A percentile compares a stretch with the other conserved stretches of the same genome.
These are phyloP conservation scores for Drosophila testacea DNA, from an alignment of 2,888 invertebrate species.

Conservation along the genomic window DNA sequence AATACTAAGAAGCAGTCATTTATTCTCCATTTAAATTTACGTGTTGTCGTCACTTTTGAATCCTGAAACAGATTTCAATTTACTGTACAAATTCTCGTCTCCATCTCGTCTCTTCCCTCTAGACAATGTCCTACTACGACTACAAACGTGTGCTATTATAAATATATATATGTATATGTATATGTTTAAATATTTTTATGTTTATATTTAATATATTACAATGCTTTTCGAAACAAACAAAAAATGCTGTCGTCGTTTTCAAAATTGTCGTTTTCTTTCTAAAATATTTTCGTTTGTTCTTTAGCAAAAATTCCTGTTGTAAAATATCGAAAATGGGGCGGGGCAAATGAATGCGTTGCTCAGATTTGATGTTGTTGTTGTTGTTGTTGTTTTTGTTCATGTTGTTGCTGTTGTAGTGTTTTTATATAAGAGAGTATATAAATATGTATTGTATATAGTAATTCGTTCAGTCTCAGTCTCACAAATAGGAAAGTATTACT, in stretches of 20 bases:
- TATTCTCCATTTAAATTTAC: conserved; percentile 84
- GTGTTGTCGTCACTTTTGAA: conserved; percentile 80
- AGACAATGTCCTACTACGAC: conserved; percentile 49
- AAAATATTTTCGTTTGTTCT: conserved; percentile 20
- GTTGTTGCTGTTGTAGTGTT: conserved; percentile 18
- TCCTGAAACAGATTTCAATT: conserved; percentile 81
- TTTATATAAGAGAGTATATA: conserved; percentile 14
- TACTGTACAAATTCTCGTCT: conserved; percentile 70
- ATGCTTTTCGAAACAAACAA: conserved; percentile 35
- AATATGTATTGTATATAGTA: conserved; percentile 26
- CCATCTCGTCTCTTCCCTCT: neutral
- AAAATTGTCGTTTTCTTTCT: conserved; percentile 30
- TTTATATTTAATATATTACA: conserved; percentile 61
- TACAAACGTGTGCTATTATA: conserved; percentile 64
- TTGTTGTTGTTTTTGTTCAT: conserved; percentile 4
- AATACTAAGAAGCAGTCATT: conserved; percentile 85
- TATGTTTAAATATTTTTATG: conserved; percentile 29
- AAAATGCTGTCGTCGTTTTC: conserved; percentile 23
- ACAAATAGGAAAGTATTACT: conserved; percentile 77
- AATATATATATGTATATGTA: conserved; percentile 54
- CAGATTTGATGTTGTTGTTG: conserved; percentile 11
- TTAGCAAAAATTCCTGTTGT: conserved; percentile 21
- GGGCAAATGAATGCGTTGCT: conserved; percentile 43
- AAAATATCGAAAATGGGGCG: conserved; percentile 52
- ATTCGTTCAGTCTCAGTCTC: conserved; percentile 77